Conservation (phyloP, 1,140 invertebrate genomes). For the Drosophila ananassae region DNA sequence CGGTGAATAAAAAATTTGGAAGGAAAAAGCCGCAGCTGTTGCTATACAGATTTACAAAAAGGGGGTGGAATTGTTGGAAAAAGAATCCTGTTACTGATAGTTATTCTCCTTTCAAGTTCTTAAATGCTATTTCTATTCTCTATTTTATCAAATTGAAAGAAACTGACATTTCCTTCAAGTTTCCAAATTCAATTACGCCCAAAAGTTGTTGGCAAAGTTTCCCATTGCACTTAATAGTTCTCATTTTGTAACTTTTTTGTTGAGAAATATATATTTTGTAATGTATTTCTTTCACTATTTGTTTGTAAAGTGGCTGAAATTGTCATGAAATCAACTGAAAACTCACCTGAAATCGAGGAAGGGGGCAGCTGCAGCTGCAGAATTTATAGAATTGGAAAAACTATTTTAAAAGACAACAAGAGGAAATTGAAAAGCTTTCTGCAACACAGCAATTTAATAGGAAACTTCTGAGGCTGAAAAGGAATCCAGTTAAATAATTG, state of each 20-base stretch:
- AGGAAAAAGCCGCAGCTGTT: conserved; percentile 28
- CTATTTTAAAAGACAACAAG: conserved; percentile 29
- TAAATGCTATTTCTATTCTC: neutral
- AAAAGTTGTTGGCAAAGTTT: conserved; percentile 16
- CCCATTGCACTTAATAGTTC: conserved; percentile 5
- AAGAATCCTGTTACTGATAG: neutral
- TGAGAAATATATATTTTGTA: conserved; percentile 10
- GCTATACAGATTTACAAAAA: neutral
- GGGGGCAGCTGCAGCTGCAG: too few species aligned
- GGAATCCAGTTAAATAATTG: conserved; percentile 38
- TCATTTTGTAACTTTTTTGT: neutral
- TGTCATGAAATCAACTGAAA: conserved; percentile 18
- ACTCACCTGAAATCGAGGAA: neutral
- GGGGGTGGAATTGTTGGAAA: neutral
- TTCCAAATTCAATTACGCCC: conserved; percentile 8
- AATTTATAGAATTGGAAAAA: conserved; percentile 29
- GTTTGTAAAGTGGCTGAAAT: neutral
- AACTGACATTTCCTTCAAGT: conserved; percentile 1
- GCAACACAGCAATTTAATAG: conserved; percentile 28
- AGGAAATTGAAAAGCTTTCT: conserved; percentile 61
- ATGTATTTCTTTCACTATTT: conserved; percentile 2
- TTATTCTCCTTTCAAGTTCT: too few species aligned
- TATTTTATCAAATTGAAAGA: neutral
- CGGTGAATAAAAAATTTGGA: neutral
- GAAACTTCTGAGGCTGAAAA: conserved; percentile 15